A percentile compares a stretch with the other conserved stretches of the same genome.
Conservation (phyloP, 2,888 invertebrate species). For the Oxycera nigricornis region DNA sequence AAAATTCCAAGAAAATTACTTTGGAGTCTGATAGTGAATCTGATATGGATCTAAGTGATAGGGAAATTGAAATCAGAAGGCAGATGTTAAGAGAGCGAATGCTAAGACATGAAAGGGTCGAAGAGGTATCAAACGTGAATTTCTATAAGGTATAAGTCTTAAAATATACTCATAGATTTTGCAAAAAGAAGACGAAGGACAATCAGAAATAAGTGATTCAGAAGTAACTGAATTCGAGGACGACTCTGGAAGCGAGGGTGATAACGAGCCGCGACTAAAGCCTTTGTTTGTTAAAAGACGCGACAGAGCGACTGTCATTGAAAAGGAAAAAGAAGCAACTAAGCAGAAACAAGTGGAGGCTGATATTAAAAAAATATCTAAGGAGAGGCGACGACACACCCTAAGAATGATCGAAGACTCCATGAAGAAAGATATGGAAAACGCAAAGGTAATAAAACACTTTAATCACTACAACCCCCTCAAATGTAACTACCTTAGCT, state of each 20-base stretch:
- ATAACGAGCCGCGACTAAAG: conserved; percentile 89
- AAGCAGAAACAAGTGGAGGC: conserved; percentile 84
- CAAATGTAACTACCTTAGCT: conserved; percentile 61
- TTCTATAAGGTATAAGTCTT: not conserved
- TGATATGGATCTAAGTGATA: conserved; percentile 85
- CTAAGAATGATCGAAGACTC: conserved; percentile 89
- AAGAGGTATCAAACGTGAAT: conserved; percentile 64
- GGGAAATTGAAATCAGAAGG: conserved; percentile 84
- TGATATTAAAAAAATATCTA: conserved; percentile 83
- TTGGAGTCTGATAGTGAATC: conserved; percentile 68
- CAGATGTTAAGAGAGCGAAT: conserved; percentile 72
- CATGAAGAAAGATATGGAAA: conserved; percentile 79
- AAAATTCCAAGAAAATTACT: conserved; percentile 59
- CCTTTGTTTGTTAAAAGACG: conserved; percentile 93
- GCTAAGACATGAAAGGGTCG: conserved; percentile 74
- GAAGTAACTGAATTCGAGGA: conserved; percentile 84
- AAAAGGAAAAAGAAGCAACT: conserved; percentile 87
- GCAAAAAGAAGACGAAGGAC: conserved; percentile 67
- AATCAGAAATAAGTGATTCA: conserved; percentile 70
- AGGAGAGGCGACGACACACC: conserved; percentile 88
- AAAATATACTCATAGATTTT: conserved; percentile 50
- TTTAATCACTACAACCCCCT: not conserved
- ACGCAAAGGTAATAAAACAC: conserved; percentile 62
- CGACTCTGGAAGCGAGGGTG: conserved; percentile 86
- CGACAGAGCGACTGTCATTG: conserved; percentile 94